phyloP scores from a whole-genome alignment of 2,113 vertebrate genomes.

The Oryzias javanicus region DNA sequence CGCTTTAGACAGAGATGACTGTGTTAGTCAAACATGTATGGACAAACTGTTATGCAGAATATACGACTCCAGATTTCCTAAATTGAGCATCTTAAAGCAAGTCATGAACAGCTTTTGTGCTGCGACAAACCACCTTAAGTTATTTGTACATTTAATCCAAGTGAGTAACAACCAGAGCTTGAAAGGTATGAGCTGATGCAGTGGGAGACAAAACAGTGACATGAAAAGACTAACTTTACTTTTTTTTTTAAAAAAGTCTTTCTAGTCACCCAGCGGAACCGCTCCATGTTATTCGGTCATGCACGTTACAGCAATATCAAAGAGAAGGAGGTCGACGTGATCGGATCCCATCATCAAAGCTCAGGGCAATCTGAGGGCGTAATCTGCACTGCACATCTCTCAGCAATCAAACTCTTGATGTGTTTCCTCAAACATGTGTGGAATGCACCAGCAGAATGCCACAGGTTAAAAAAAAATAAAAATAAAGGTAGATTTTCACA shows the following conservation, averaged over 20 bases:
- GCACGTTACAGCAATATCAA: conserved; percentile 64
- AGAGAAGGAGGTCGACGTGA: conserved; percentile 33
- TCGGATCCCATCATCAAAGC: conserved; percentile 28
- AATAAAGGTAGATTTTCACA: too few species aligned
- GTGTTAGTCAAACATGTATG: conserved; percentile 39
- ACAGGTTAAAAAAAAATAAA: conserved; percentile 17
- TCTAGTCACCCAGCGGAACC: conserved; percentile 23
- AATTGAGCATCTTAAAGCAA: conserved; percentile 22
- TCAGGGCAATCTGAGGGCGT: conserved; percentile 22
- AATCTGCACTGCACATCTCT: conserved; percentile 6
- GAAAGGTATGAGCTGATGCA: conserved; percentile 22
- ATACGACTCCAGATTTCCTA: conserved; percentile 31
- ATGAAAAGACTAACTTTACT: conserved; percentile 24
- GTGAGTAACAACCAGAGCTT: conserved; percentile 16
- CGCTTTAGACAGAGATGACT: conserved; percentile 26
- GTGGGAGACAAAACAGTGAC: conserved; percentile 20
- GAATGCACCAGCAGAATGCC: conserved; percentile 34
- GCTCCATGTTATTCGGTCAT: conserved; percentile 56
- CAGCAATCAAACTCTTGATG: conserved; percentile 35
- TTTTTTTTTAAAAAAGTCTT: conserved; percentile 24
- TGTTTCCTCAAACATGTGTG: conserved; percentile 16
- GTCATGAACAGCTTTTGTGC: conserved; percentile 31
- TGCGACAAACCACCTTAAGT: conserved; percentile 27
- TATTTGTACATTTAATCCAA: conserved; percentile 22
- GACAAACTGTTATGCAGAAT: conserved; percentile 39